These are phyloP conservation scores for Hemicordylus capensis DNA, from an alignment of 2,113 vertebrate species.

Conservation along the genomic window DNA sequence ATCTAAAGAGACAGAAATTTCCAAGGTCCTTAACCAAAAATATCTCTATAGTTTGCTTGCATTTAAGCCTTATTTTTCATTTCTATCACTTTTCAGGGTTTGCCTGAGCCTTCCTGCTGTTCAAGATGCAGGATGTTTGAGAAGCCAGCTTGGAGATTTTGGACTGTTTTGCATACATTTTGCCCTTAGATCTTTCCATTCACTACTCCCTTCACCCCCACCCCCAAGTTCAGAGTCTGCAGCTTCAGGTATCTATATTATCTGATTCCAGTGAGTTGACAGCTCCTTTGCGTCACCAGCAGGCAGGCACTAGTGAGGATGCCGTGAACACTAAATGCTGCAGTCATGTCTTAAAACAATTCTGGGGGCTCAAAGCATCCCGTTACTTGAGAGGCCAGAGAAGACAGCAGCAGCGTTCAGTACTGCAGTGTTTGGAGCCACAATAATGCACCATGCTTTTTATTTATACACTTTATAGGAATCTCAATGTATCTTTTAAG, in stretches of 20 bases:
- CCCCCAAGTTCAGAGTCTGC: too few species aligned
- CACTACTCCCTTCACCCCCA: too few species aligned
- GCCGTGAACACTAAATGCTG: not conserved
- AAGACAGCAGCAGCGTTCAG: not conserved
- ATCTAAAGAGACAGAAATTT: not conserved
- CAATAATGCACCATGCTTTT: not conserved
- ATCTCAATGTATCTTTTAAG: not conserved
- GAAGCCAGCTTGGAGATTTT: not conserved
- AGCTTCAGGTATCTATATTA: not conserved
- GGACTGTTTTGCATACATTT: not conserved
- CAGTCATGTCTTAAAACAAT: not conserved
- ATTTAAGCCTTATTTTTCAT: not conserved
- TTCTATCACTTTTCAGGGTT: not conserved
- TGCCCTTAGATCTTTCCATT: not conserved
- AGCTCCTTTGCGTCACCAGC: not conserved
- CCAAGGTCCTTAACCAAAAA: not conserved
- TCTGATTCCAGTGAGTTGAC: not conserved
- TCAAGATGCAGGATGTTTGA: not conserved
- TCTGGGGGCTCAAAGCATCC: not conserved
- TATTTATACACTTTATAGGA: not conserved
- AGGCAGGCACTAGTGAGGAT: not conserved
- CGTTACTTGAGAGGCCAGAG: not conserved
- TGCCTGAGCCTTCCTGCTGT: not conserved
- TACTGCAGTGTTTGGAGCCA: not conserved
- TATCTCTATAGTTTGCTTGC: not conserved